phyloP scores from a whole-genome alignment of 2,888 invertebrate genomes.

The Drosophila flavopinicola region DNA sequence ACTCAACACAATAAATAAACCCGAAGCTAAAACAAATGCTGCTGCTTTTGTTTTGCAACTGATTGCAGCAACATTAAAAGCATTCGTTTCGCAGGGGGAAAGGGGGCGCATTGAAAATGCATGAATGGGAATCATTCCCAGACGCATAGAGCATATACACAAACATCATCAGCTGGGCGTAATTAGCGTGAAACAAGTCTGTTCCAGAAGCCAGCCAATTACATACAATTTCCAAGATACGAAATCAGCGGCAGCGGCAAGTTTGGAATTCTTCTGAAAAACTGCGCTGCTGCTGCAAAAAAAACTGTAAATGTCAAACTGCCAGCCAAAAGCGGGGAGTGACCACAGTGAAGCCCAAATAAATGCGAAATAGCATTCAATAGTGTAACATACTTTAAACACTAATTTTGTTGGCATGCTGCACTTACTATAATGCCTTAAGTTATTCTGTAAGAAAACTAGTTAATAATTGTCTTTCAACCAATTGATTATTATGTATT shows the following conservation, averaged over 20 bases:
- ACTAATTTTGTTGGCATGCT: background rate
- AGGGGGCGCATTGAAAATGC: conserved; percentile 34
- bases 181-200: conserved; percentile 42
- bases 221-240: conserved; percentile 9
- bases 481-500: no score
- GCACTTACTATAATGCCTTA: no score
- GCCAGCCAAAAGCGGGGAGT: conserved; percentile 9
- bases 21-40: conserved; percentile 25
- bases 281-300: conserved; percentile 6
- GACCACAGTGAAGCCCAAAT: conserved; percentile 38
- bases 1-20: conserved; percentile 9
- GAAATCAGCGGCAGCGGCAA: conserved; percentile 21
- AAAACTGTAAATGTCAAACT: conserved; percentile 67
- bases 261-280: conserved; percentile 26
- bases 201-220: conserved; percentile 25
- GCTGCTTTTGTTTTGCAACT: conserved; percentile 72
- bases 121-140: conserved; percentile 35
- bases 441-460: no score
- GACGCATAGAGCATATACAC: conserved; percentile 19
- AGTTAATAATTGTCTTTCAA: no score
- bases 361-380: background rate
- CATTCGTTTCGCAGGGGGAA: no score
- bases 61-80: conserved; percentile 51
- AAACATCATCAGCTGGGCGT: conserved; percentile 26
- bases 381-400: background rate